Evolutionary conservation across 1,140 invertebrate genomes (phyloP), one percentile per base, ranked within the genome.

Genomic region (Atta colombica): DNA sequence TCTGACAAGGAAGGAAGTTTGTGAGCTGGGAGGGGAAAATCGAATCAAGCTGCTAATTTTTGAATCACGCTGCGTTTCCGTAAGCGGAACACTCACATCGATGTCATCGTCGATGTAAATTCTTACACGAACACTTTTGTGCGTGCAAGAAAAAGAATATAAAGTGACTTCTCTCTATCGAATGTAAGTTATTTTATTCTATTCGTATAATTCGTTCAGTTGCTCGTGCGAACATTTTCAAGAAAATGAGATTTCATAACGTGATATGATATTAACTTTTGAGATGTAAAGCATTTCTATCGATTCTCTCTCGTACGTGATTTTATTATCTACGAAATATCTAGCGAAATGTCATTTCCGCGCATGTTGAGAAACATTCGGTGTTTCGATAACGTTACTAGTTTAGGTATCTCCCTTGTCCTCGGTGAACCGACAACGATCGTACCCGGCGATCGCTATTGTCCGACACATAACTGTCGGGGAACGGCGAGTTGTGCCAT

Each of bases 1-100:
- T 25, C 39, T 25, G 69, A 35, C 65, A 35, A 55, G 58, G 75
- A 25, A 58, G 51, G 12, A 81, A 89, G 28, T 69, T 85, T 21
- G 21, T 18, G 7, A 12, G 39, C 18, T 51, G 35, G 49, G 21
- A 55, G 16, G 25, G 53, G 75, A 82, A 74, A 78, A 87, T 90
- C 61, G 60, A 89, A 90, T 90, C 81, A 87, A 90, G 75, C 87
- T n/a, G 77, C 88, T 84, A 88, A 90, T 87, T 87, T 78, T 78
- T 87, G 71, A 90, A 80, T 75, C 45, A 45, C 21, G 10, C 21
- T 16, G 21, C 66, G 53, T 61, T 63, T 49, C 39, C 28, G 61
- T 61, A 21, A 25, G 28, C 6, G 35, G 21, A 61, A n/a, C 31
- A 18, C 16, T 45, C 18, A 18, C 28, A 2, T 75, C 55, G 12